Evolutionary conservation across 2,797 vertebrate species (phyloP).

Genomic region (Danio aesculapii): DNA sequence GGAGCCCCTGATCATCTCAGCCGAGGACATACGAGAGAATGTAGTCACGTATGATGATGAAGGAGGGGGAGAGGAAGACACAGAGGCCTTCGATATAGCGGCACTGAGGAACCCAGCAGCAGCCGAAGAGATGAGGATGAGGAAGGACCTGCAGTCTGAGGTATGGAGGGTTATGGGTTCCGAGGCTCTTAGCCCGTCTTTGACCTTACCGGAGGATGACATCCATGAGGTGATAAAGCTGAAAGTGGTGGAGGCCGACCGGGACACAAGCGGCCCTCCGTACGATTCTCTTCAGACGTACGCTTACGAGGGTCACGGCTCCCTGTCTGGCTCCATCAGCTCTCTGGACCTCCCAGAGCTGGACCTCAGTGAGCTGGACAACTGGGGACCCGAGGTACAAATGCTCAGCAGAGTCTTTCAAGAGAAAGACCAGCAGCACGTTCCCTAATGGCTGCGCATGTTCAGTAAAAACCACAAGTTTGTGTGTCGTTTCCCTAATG

Average conservation of each 20-base stretch:
- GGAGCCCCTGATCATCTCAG: constrained; percentile 89
- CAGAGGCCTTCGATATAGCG: constrained; percentile 92
- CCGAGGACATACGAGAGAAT: constrained; percentile 92
- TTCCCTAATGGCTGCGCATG: constrained; percentile 75
- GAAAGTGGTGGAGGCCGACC: constrained; percentile 86
- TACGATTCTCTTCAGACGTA: constrained; percentile 95
- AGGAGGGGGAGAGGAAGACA: constrained; percentile 92
- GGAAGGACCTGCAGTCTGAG: constrained; percentile 80
- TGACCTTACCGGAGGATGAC: constrained; percentile 80
- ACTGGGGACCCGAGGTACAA: constrained; percentile 87
- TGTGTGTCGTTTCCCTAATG: constrained; percentile 6
- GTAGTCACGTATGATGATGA: constrained; percentile 94
- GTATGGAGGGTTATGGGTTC: constrained; percentile 30
- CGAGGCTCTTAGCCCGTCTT: constrained; percentile 66
- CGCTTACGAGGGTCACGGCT: constrained; percentile 90
- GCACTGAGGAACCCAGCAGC: constrained; percentile 87
- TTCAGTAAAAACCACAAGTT: constrained; percentile 6
- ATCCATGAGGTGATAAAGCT: constrained; percentile 86
- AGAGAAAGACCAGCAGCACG: constrained; percentile 82
- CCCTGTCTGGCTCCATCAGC: constrained; percentile 89
- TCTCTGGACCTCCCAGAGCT: constrained; percentile 89
- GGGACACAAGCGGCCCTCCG: constrained; percentile 85
- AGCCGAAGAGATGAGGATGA: constrained; percentile 81
- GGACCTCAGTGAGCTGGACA: constrained; percentile 85
- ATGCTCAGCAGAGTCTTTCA: constrained; percentile 83